Conservation (phyloP, 2,888 invertebrate genomes). For the Drosophila putrida region DNA sequence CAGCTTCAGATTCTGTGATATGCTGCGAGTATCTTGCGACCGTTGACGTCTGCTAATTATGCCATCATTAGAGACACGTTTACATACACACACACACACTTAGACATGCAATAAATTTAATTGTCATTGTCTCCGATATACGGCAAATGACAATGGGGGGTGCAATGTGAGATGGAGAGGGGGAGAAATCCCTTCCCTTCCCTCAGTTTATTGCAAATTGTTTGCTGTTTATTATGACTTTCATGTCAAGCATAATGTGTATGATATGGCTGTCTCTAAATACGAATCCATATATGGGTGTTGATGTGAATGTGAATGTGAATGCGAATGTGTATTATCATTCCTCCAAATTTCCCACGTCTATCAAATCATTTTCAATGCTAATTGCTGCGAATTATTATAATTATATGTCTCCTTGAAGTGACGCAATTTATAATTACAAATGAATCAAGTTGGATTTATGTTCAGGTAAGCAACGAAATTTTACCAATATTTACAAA, state of each 20-base stretch:
- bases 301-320: conserved; percentile 15
- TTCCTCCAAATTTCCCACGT: conserved; percentile 25
- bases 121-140: conserved; percentile 53
- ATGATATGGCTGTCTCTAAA: conserved; percentile 3
- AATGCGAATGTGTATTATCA: conserved; percentile 12
- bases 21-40: conserved; percentile 37
- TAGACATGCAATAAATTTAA: conserved; percentile 56
- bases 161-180: neutral
- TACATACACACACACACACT: conserved; percentile 14
- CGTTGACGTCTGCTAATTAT: conserved; percentile 79
- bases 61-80: conserved; percentile 73
- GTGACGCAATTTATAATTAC: conserved; percentile 3
- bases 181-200: neutral
- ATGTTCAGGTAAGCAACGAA: neutral
- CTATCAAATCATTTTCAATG: conserved; percentile 57
- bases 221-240: conserved; percentile 60
- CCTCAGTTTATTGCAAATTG: conserved; percentile 52
- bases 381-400: conserved; percentile 62
- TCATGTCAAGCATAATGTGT: conserved; percentile 34
- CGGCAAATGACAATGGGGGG: conserved; percentile 14
- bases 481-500: neutral
- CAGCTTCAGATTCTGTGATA: conserved; percentile 18
- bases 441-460: neutral
- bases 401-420: conserved; percentile 37
- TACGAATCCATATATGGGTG: neutral